These are phyloP conservation scores for Drosophila maculinotata DNA, from an alignment of 2,888 invertebrate species.

Conservation along the genomic window DNA sequence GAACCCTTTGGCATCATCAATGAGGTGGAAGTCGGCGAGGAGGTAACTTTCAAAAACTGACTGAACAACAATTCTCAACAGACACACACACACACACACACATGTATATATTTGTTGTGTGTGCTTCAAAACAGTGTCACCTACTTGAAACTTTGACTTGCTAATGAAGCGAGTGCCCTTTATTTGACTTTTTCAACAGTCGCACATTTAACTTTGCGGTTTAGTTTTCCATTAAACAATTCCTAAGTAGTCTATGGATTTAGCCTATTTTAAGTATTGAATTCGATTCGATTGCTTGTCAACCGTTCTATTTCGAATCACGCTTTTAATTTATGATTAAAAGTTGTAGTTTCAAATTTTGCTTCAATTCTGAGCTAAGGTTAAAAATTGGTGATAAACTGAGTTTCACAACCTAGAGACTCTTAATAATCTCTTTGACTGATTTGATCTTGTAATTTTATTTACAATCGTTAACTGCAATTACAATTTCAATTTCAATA, in stretches of 20 bases:
- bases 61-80: background rate
- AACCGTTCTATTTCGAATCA: background rate
- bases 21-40: conserved; percentile 74
- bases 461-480: no score
- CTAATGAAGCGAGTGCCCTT: conserved; percentile 50
- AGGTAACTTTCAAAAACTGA: conserved; percentile 68
- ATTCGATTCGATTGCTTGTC: background rate
- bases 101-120: background rate
- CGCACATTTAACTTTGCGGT: conserved; percentile 3
- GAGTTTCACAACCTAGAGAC: no score
- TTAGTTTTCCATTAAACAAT: conserved; percentile 9
- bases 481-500: background rate
- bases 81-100: background rate
- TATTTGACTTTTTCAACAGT: conserved; percentile 12
- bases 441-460: no score
- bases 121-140: conserved; percentile 24
- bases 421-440: no score
- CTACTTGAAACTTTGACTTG: conserved; percentile 36
- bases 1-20: conserved; percentile 66
- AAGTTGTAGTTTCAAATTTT: no score
- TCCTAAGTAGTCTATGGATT: background rate
- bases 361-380: no score
- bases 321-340: no score
- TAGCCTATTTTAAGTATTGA: background rate
- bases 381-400: no score